A percentile compares a stretch with the other conserved stretches of the same genome.
phyloP scores from a whole-genome alignment of 2,888 invertebrate species.

The Cynaeus angustus region DNA sequence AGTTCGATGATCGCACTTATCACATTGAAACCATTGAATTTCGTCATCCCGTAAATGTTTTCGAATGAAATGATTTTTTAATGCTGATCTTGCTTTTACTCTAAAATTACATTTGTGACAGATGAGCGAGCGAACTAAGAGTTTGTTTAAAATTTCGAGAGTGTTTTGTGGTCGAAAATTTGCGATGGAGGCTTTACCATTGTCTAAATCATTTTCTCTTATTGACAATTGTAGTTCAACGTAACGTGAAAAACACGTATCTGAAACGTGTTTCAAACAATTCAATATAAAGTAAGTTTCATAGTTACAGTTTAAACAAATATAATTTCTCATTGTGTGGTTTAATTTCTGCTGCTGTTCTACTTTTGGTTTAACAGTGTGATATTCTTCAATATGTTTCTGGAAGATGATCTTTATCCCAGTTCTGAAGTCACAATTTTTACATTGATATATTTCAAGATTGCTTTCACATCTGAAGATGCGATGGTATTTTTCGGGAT shows the following conservation, averaged over 20 bases:
- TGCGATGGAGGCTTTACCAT: no score
- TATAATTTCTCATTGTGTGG: neutral
- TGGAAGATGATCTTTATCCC: neutral
- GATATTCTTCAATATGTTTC: neutral
- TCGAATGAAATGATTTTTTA: neutral
- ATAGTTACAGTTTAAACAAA: neutral
- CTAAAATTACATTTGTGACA: neutral
- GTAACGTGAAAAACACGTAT: neutral
- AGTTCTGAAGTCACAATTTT: neutral
- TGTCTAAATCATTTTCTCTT: no score
- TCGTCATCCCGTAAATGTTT: neutral
- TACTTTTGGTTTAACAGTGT: neutral
- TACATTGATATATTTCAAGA: neutral
- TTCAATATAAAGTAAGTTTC: neutral
- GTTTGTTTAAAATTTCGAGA: no score
- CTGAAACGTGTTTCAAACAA: neutral
- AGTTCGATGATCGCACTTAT: neutral
- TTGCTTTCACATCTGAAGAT: neutral
- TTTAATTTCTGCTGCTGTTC: neutral
- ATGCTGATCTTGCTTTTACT: neutral
- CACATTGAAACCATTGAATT: slow-evolving; percentile 9
- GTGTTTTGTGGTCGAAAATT: no score
- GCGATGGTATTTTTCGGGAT: neutral
- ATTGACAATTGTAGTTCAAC: neutral
- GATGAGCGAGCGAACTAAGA: no score